Evolutionary conservation across 2,113 vertebrate genomes (phyloP), one percentile per base, ranked within the genome.

Genomic region (Uropsilus gracilis): DNA sequence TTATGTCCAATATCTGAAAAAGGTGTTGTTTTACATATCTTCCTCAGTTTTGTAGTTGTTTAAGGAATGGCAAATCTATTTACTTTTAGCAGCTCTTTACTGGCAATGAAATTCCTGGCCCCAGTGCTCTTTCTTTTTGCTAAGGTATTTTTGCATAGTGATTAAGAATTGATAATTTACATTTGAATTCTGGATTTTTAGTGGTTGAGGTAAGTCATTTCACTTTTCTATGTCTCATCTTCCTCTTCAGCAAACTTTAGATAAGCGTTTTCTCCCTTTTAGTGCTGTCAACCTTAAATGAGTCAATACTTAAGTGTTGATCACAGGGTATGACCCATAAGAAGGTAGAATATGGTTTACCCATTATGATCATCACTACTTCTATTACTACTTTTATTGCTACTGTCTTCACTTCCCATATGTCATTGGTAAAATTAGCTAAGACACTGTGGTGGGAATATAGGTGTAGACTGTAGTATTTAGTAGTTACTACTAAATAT

Each of bases 291-390:
- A 48, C 48, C 76, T 68, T 71, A n/a, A n/a, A n/a, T n/a, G 20
- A 59, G 24, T 83, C 77, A 83, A 57, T 89, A 37, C n/a, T 82
- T 83, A 90, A 68, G n/a, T 93, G 22, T 94, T 87, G 84, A 59
- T 94, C 30, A 80, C 8, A 92, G 8, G 34, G 53, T 87, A 90
- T 85, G 59, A 20, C 68, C 69, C 18, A 63, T 71, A 71, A 28
- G 28, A 94, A 76, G 30, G 9, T 68, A 30, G 76, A 81, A 71
- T 84, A 84, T 87, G 24, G 57, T 90, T 92, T 42, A 87, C 10
- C 50, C 32, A 78, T 69, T 93, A 75, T n/a, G 46, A 68, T 44
- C 34, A 88, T n/a, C n/a, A 59, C 30, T 48, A 42, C 24, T 7
- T 28, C 8, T 11, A 55, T 53, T n/a, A 37, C 44, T 39, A 72